These are phyloP conservation scores for Puntigrus tetrazona DNA, from an alignment of 2,113 vertebrate genomes.

Conservation along the genomic window DNA sequence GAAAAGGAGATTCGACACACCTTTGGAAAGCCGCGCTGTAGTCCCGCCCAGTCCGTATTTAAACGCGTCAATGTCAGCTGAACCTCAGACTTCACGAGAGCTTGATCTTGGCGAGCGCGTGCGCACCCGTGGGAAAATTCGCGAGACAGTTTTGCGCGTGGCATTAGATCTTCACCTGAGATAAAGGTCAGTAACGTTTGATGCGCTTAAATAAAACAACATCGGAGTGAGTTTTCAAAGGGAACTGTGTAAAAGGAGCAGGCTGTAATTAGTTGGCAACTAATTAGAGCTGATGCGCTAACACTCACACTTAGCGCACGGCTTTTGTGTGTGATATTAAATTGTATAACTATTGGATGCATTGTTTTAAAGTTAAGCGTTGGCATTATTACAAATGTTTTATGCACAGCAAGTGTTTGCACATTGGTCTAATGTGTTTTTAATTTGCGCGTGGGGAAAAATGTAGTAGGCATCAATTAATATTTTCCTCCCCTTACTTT, in stretches of 20 bases:
- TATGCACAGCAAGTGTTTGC: not conserved
- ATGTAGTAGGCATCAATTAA: not conserved
- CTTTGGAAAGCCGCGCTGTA: slow-evolving; percentile 17
- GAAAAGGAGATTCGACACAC: slow-evolving; percentile 11
- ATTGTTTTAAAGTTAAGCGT: not conserved
- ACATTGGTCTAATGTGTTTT: not conserved
- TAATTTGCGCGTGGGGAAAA: not conserved
- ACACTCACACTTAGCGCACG: not conserved
- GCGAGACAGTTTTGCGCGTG: slow-evolving; percentile 3
- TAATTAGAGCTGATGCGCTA: not conserved
- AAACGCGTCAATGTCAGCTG: slow-evolving; percentile 65
- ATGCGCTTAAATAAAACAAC: not conserved
- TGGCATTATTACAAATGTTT: not conserved
- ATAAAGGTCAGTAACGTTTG: slow-evolving; percentile 49
- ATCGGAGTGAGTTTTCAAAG: not conserved
- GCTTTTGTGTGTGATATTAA: not conserved
- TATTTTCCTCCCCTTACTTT: not conserved
- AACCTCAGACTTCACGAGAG: slow-evolving; percentile 58
- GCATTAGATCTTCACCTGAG: not conserved
- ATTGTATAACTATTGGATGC: not conserved
- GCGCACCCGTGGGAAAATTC: slow-evolving; percentile 45
- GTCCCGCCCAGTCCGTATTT: slow-evolving; percentile 75
- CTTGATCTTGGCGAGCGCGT: slow-evolving; percentile 67
- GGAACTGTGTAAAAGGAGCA: not conserved
- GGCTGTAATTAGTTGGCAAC: not conserved